phyloP scores from a whole-genome alignment of 2,797 vertebrate species.

The Falco biarmicus region DNA sequence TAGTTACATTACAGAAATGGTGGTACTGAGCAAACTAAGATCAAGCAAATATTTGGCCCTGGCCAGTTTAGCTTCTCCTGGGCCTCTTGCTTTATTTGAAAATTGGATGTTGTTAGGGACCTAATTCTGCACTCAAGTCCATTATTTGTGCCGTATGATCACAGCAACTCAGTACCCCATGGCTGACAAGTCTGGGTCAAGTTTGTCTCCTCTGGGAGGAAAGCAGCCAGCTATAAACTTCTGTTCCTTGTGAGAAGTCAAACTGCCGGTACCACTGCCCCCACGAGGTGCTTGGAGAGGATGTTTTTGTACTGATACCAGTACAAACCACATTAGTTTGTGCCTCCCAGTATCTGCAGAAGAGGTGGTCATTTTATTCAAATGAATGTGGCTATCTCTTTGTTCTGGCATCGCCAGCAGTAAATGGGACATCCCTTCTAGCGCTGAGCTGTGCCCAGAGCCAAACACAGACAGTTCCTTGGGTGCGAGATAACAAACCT shows the following conservation, averaged over 20 bases:
- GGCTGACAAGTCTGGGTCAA: neutral
- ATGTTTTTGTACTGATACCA: neutral
- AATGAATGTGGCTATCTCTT: neutral
- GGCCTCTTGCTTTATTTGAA: neutral
- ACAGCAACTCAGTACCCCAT: neutral
- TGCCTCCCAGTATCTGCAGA: neutral
- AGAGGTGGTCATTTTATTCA: neutral
- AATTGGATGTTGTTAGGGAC: neutral
- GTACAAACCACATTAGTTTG: neutral
- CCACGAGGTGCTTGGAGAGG: neutral
- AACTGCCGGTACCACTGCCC: neutral
- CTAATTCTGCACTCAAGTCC: neutral
- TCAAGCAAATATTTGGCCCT: neutral
- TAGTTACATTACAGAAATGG: rapidly evolving
- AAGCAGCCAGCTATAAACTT: neutral
- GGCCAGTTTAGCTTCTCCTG: neutral
- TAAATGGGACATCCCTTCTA: neutral
- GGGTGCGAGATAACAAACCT: neutral
- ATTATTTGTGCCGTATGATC: neutral
- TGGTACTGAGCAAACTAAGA: neutral
- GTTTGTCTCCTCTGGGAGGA: neutral
- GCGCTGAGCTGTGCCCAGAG: neutral
- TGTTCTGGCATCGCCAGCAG: neutral
- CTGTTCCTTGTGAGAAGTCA: neutral
- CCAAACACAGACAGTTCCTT: neutral